Conservation (phyloP, 2,797 vertebrate genomes). For the Dipus sagitta region DNA sequence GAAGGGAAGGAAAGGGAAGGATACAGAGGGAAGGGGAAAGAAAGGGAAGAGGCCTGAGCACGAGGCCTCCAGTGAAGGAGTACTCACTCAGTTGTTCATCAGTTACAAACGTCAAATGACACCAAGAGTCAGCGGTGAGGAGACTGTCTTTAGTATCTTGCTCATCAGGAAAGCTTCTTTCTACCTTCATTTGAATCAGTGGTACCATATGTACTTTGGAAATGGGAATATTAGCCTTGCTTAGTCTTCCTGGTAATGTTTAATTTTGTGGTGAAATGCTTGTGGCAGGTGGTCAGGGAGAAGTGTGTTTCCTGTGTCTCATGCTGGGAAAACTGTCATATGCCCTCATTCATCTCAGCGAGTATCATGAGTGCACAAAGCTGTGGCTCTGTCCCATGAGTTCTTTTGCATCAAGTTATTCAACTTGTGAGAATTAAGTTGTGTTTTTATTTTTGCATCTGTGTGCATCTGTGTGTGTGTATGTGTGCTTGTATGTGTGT, state of each 20-base stretch:
- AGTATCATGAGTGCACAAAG: neutral
- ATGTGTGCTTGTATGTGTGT: no score
- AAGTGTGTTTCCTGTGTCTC: neutral
- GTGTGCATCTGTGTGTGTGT: no score
- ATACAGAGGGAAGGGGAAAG: no score
- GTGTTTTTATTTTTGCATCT: no score
- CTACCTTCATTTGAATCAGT: neutral
- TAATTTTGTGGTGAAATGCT: neutral
- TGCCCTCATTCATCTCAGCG: no score
- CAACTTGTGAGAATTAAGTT: neutral
- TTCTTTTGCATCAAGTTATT: neutral
- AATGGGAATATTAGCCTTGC: neutral
- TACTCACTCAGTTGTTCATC: neutral
- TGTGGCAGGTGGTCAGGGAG: neutral
- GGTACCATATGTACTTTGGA: accelerated
- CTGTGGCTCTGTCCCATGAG: neutral
- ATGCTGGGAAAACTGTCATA: accelerated
- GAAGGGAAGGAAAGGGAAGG: no score
- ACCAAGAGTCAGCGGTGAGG: neutral
- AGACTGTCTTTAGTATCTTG: neutral
- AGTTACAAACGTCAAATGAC: neutral
- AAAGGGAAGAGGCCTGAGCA: neutral
- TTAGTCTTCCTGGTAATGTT: neutral
- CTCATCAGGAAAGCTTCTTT: neutral
- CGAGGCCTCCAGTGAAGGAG: no score